phyloP scores from a whole-genome alignment of 2,797 vertebrate species.

The Pygocentrus nattereri region DNA sequence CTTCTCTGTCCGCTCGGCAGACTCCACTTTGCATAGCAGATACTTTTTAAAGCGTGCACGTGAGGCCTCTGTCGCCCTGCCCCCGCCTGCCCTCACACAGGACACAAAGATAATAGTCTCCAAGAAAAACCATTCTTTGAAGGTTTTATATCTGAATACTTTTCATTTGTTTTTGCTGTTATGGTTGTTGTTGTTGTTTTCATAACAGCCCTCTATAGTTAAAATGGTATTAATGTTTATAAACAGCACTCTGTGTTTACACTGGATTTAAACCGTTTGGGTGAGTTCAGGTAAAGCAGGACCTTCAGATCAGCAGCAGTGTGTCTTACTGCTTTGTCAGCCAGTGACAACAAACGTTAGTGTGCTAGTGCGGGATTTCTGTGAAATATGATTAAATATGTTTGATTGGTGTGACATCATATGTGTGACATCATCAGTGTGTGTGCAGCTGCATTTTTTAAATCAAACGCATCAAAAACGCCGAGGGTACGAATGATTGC shows the following conservation, averaged over 20 bases:
- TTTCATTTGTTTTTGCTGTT: background rate
- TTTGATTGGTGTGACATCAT: background rate
- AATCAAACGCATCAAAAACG: background rate
- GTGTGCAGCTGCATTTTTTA: constrained; percentile 2
- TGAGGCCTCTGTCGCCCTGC: constrained; percentile 35
- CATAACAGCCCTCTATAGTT: background rate
- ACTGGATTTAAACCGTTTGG: background rate
- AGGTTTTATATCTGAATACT: background rate
- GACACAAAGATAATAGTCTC: background rate
- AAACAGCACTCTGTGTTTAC: background rate
- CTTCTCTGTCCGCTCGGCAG: constrained; percentile 77
- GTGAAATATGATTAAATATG: background rate
- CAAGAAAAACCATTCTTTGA: background rate
- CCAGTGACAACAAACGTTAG: no score
- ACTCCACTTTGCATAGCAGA: constrained; percentile 63
- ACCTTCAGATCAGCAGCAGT: background rate
- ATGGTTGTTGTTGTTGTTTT: no score
- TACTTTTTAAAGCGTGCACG: constrained; percentile 46
- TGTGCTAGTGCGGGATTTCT: background rate
- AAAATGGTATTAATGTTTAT: background rate
- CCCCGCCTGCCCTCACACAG: background rate
- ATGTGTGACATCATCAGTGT: background rate
- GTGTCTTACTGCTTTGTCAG: background rate
- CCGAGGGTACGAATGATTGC: background rate
- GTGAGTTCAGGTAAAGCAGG: background rate